phyloP scores from a whole-genome alignment of 2,113 vertebrate species.

The Cyphomyrus plagiostoma region DNA sequence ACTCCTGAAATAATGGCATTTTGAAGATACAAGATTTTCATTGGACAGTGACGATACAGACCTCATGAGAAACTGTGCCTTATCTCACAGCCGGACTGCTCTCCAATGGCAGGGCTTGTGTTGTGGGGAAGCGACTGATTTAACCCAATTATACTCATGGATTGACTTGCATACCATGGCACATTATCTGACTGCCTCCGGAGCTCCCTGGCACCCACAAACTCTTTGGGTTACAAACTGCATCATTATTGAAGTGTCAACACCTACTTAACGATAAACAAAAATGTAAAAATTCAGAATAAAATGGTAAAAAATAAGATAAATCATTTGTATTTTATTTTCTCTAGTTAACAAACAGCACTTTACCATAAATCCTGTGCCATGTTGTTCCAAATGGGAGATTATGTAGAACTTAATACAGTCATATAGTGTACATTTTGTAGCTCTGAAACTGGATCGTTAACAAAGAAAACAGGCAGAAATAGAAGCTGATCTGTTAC shows the following conservation, averaged over 20 bases:
- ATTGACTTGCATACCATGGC: background rate
- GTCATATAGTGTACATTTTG: background rate
- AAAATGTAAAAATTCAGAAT: background rate
- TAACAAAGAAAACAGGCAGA: background rate
- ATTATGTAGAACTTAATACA: background rate
- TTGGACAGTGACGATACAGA: background rate
- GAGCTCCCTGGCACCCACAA: background rate
- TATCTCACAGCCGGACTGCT: background rate
- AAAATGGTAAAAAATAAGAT: background rate
- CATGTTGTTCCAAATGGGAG: background rate
- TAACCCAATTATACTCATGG: background rate
- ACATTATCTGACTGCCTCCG: background rate
- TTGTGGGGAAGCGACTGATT: background rate
- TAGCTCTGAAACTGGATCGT: background rate
- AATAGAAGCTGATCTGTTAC: background rate
- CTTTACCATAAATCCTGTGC: background rate
- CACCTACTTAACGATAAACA: background rate
- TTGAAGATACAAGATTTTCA: background rate
- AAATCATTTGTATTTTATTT: background rate
- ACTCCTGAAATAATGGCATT: background rate
- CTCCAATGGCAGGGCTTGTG: background rate
- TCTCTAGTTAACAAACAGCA: background rate
- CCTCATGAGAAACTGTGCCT: background rate
- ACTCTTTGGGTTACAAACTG: background rate
- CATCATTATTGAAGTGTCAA: background rate